Conservation (phyloP, 2,888 invertebrate species). For the Helobdella robusta region DNA sequence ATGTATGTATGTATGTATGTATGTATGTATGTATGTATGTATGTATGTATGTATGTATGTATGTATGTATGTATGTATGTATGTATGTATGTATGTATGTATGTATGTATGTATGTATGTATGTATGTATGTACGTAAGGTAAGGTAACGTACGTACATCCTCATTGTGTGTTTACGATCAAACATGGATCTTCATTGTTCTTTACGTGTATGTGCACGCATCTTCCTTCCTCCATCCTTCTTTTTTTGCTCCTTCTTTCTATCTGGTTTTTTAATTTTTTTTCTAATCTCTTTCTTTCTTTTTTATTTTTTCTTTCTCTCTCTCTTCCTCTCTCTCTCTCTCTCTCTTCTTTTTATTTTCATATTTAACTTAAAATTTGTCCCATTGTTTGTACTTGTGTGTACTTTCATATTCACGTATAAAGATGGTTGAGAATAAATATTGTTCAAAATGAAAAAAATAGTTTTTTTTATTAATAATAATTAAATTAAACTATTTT, state of each 20-base stretch:
- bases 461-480: too few species aligned
- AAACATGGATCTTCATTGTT: too few species aligned
- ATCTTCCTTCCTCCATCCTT: not conserved
- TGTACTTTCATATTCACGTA: too few species aligned
- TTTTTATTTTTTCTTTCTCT: not conserved
- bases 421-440: too few species aligned
- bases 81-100: constrained; percentile 15
- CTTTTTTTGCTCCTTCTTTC: not conserved
- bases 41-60: constrained; percentile 15
- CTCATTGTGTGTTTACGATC: too few species aligned
- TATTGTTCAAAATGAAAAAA: too few species aligned
- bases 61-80: constrained; percentile 15
- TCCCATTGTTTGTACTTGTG: too few species aligned
- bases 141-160: too few species aligned
- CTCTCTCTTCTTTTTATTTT: not conserved
- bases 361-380: too few species aligned
- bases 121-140: constrained; percentile 9
- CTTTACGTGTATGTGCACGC: too few species aligned
- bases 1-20: constrained; percentile 15
- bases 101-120: constrained; percentile 11
- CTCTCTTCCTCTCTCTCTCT: not conserved
- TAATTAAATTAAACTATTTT: too few species aligned
- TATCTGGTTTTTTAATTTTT: not conserved
- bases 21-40: constrained; percentile 15
- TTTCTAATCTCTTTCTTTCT: not conserved